Evolutionary conservation across 2,888 invertebrate genomes (phyloP).

Genomic region (Amphiduros pacificus): DNA sequence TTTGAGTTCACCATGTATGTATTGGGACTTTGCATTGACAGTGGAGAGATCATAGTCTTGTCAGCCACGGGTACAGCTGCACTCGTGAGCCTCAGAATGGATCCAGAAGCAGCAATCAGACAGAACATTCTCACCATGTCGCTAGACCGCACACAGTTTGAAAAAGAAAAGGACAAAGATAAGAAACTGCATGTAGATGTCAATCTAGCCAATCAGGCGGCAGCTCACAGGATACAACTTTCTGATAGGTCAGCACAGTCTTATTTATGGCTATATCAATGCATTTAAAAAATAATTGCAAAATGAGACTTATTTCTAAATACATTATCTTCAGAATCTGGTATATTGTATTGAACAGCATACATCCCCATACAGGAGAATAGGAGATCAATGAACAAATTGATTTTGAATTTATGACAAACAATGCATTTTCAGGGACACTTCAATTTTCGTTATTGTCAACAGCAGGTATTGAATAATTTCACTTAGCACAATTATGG

Average conservation of each 20-base stretch:
- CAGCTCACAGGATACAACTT: slow-evolving; percentile 28
- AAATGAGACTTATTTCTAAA: too few species aligned
- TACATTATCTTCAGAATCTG: too few species aligned
- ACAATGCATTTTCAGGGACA: too few species aligned
- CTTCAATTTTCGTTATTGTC: too few species aligned
- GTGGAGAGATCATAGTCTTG: slow-evolving; percentile 92
- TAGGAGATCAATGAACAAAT: too few species aligned
- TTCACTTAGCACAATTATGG: too few species aligned
- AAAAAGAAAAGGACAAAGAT: slow-evolving; percentile 35
- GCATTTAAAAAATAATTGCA: too few species aligned
- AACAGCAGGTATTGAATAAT: too few species aligned
- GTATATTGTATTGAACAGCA: too few species aligned
- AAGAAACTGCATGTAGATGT: slow-evolving; percentile 52
- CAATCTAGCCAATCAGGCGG: slow-evolving; percentile 49
- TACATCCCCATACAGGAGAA: too few species aligned
- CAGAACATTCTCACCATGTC: slow-evolving; percentile 22
- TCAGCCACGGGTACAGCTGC: slow-evolving; percentile 95
- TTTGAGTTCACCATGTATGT: background rate
- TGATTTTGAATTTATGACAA: too few species aligned
- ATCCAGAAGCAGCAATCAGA: slow-evolving; percentile 4
- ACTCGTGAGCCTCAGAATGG: slow-evolving; percentile 61
- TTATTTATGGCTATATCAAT: too few species aligned
- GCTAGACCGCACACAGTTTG: slow-evolving; percentile 20
- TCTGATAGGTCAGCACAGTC: slow-evolving; percentile 4
- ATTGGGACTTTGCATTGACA: slow-evolving; percentile 54